Evolutionary conservation across 2,113 vertebrate genomes (phyloP).

Genomic region (Dinomys branickii): DNA sequence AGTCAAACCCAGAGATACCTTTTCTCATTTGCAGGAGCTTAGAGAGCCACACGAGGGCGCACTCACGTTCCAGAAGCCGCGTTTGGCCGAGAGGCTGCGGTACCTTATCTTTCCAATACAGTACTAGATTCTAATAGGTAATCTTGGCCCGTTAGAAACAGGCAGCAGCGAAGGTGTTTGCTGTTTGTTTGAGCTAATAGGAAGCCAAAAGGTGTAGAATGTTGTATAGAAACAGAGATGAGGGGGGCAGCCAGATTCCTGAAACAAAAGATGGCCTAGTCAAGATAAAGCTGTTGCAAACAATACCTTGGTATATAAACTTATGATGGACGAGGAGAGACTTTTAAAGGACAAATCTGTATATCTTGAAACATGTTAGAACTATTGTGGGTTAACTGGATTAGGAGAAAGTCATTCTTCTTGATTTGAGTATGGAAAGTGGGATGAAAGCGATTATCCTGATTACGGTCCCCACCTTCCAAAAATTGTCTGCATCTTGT

Average conservation of each 20-base stretch:
- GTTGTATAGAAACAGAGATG: conserved; percentile 81
- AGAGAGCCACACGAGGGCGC: conserved; percentile 88
- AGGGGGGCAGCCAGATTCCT: conserved; percentile 80
- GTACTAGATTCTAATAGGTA: conserved; percentile 68
- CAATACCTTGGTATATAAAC: conserved; percentile 72
- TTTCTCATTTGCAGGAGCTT: conserved; percentile 57
- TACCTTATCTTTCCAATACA: conserved; percentile 49
- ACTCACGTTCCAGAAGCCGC: conserved; percentile 78
- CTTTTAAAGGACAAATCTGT: conserved; percentile 50
- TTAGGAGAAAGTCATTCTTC: conserved; percentile 33
- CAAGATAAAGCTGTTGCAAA: conserved; percentile 77
- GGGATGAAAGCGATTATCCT: not conserved
- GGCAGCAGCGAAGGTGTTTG: conserved; percentile 59
- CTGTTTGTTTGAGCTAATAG: conserved; percentile 47
- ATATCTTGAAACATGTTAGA: conserved; percentile 34
- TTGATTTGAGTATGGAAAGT: conserved; percentile 48
- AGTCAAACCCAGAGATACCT: not conserved
- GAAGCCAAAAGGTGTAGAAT: conserved; percentile 81
- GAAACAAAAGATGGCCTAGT: conserved; percentile 79
- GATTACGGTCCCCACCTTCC: not conserved
- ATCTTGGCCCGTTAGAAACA: conserved; percentile 55
- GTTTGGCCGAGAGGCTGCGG: conserved; percentile 4
- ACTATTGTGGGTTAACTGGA: not conserved
- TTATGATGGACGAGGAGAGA: conserved; percentile 71
- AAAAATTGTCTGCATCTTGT: not conserved